These are phyloP conservation scores for Enteromius paludinosus DNA, from an alignment of 2,797 vertebrate species.

Conservation along the genomic window DNA sequence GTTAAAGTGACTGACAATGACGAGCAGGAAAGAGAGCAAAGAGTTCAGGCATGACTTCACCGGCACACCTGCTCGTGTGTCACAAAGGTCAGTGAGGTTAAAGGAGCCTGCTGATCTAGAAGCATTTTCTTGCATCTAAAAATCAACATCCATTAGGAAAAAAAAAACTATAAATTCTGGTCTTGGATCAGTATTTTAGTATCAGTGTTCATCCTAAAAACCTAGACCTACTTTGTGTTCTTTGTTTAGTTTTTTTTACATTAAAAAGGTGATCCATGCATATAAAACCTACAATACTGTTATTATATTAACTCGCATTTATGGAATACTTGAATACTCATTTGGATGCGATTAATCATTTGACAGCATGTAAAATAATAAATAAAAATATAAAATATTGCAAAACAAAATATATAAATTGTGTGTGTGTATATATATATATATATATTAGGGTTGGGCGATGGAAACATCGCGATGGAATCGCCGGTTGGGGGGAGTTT, in stretches of 20 bases:
- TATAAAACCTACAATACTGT: no score
- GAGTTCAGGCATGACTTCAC: constrained; percentile 52
- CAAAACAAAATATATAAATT: background rate
- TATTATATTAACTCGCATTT: no score
- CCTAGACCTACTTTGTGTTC: background rate
- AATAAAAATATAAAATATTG: background rate
- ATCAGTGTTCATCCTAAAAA: background rate
- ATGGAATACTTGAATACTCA: no score
- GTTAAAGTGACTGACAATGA: constrained; percentile 47
- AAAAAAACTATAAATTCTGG: background rate
- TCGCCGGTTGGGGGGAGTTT: no score
- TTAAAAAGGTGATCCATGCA: no score
- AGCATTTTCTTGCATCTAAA: background rate
- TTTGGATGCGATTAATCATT: no score
- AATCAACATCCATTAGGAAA: background rate
- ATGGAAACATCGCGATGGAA: no score
- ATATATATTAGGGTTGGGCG: no score
- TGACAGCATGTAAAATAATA: background rate
- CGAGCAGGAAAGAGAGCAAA: constrained; percentile 41
- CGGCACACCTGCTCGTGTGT: constrained; percentile 44
- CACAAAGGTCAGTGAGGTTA: constrained; percentile 18
- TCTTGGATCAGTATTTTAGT: constrained; percentile 6
- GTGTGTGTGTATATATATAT: background rate
- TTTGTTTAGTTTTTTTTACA: background rate
- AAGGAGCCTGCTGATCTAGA: background rate